Base-by-base conservation (phyloP, 2,797 vertebrate species). In the Tachyglossus aculeatus region DNA sequence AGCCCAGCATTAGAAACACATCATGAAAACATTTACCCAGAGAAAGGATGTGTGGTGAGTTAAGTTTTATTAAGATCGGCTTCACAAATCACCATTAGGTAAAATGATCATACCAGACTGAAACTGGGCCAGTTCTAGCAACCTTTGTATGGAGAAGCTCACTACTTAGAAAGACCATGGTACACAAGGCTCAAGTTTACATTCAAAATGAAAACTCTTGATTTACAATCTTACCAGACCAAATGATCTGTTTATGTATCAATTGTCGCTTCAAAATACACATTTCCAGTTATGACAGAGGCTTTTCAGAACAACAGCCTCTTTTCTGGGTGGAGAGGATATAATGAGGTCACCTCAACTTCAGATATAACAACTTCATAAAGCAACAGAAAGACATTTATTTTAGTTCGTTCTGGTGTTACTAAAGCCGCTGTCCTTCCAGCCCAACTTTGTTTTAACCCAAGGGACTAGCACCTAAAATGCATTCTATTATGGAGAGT, bases 341-440 rank as follows among this genome's bases (percentile, higher is more conserved):
- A 79, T 39, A 29, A 51, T 15, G 19, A 73, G n/a, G 66, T 63
- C 50, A 67, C 53, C 33, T 33, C 27, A 19, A 8, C 7, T 58
- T 31, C 54, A 55, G 52, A 81, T 71, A 85, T 54, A 85, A 84
- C 86, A 81, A 71, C 36, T 24, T 58, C 1, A 34, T 40, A 61
- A 64, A 70, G 84, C 64, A 52, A 85, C 54, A 86, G 86, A 69
- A 84, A 63, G 13, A 6, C 78, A 68, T 80, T 55, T 63, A 52
- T 72, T 88, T 76, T 81, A 77, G 84, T 77, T 68, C 71, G 75
- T 89, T 87, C 58, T 77, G 62, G 75, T 78, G 63, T 85, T 85
- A 77, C 73, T 72, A 78, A 86, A 80, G 82, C 83, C 81, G 84
- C 79, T 75, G 67, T 76, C 34, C 19, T 66, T 74, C 40, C 71